Conservation (phyloP, 2,888 invertebrate species). For the Drosophila paranaensis region DNA sequence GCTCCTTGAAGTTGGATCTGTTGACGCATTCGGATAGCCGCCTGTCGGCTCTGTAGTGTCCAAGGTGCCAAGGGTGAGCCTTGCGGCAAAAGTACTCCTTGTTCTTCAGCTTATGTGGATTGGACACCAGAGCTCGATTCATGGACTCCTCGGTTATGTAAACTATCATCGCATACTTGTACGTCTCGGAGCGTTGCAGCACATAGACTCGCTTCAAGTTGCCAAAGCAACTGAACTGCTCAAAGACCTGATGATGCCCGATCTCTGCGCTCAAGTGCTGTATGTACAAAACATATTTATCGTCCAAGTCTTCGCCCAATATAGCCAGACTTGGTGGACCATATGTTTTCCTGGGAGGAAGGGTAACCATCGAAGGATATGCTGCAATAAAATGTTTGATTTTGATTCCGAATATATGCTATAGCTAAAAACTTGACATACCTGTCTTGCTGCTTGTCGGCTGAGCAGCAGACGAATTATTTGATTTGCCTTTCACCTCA, state of each 20-base stretch:
- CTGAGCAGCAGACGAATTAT: neutral
- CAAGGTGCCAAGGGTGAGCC: neutral
- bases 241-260: constrained; percentile 19
- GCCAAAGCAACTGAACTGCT: constrained; percentile 28
- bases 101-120: constrained; percentile 29
- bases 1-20: neutral
- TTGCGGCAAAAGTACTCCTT: constrained; percentile 20
- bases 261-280: constrained; percentile 16
- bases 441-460: neutral
- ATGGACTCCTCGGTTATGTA: constrained; percentile 1
- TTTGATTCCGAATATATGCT: too few relatives aligned
- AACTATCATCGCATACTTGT: constrained; percentile 24
- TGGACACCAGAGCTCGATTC: constrained; percentile 5
- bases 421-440: neutral
- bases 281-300: constrained; percentile 16
- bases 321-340: neutral
- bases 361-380: neutral
- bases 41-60: neutral
- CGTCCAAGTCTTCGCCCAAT: neutral
- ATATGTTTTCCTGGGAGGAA: neutral
- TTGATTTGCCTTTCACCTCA: neutral
- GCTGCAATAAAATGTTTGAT: neutral
- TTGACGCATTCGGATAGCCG: neutral
- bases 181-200: constrained; percentile 8
- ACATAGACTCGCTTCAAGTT: constrained; percentile 20